These are phyloP conservation scores for Hystrix cristata DNA, from an alignment of 2,113 vertebrate genomes.

Conservation along the genomic window DNA sequence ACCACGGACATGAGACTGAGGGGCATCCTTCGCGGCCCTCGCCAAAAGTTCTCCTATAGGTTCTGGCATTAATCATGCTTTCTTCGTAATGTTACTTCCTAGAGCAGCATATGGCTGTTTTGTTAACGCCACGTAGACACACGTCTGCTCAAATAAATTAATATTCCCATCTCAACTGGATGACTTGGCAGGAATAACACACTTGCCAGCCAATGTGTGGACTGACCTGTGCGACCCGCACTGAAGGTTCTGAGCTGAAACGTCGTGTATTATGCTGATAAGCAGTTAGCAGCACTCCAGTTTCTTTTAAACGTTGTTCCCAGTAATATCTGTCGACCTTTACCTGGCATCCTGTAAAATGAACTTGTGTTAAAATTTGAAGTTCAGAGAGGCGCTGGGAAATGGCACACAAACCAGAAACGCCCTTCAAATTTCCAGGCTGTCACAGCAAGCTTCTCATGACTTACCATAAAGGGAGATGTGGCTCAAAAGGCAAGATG, in stretches of 20 bases:
- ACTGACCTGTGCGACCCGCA: conserved; percentile 60
- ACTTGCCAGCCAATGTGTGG: conserved; percentile 76
- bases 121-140: conserved; percentile 70
- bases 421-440: not conserved
- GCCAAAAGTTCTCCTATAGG: not conserved
- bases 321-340: not conserved
- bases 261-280: not conserved
- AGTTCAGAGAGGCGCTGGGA: not conserved
- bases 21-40: not conserved
- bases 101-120: conserved; percentile 75
- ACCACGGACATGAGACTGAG: not conserved
- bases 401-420: not conserved
- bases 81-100: conserved; percentile 65
- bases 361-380: not conserved
- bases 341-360: not conserved
- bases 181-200: conserved; percentile 75
- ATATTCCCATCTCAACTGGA: conserved; percentile 70
- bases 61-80: conserved; percentile 55
- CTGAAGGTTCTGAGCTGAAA: conserved; percentile 37
- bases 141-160: conserved; percentile 76
- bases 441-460: not conserved
- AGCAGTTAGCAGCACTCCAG: not conserved
- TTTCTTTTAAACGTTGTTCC: conserved; percentile 45
- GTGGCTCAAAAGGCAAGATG: not conserved
- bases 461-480: not conserved